phyloP scores from a whole-genome alignment of 2,888 invertebrate genomes.

The Actias luna region DNA sequence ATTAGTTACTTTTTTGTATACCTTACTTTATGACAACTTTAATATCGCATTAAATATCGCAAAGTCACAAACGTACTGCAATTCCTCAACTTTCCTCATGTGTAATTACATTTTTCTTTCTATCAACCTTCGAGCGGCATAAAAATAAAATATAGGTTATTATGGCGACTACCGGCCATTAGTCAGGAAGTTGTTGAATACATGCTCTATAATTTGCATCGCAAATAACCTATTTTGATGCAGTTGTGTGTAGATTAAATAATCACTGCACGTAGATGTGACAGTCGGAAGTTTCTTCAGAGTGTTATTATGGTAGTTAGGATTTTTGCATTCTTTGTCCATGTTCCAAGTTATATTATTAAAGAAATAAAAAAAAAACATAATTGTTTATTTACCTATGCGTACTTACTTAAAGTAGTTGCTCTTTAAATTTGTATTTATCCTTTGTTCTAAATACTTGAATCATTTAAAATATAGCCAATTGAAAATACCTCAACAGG shows the following conservation, averaged over 20 bases:
- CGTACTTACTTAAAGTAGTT: too few species aligned
- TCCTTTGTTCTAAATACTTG: too few species aligned
- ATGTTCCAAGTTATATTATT: not conserved
- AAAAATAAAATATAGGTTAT: conserved; percentile 56
- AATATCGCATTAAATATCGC: not conserved
- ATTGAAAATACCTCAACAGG: too few species aligned
- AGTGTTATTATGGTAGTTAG: not conserved
- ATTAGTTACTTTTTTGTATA: too few species aligned
- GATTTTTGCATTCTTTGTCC: not conserved
- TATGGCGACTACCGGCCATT: conserved; percentile 36
- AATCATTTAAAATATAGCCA: too few species aligned
- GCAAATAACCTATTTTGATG: conserved; percentile 33
- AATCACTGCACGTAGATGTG: conserved; percentile 16
- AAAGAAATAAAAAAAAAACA: not conserved
- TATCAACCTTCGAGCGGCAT: conserved; percentile 46
- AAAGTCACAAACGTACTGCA: conserved; percentile 33
- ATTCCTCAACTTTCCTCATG: conserved; percentile 42
- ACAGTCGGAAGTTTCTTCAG: not conserved
- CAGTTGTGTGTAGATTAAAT: conserved; percentile 11
- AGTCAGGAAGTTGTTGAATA: conserved; percentile 35
- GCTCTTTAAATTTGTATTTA: too few species aligned
- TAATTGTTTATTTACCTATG: too few species aligned
- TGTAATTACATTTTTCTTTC: conserved; percentile 53
- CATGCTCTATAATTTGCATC: conserved; percentile 45
- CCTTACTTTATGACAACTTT: not conserved